Base-by-base conservation (phyloP, 2,113 vertebrate species). In the Paramisgurnus dabryanus region DNA sequence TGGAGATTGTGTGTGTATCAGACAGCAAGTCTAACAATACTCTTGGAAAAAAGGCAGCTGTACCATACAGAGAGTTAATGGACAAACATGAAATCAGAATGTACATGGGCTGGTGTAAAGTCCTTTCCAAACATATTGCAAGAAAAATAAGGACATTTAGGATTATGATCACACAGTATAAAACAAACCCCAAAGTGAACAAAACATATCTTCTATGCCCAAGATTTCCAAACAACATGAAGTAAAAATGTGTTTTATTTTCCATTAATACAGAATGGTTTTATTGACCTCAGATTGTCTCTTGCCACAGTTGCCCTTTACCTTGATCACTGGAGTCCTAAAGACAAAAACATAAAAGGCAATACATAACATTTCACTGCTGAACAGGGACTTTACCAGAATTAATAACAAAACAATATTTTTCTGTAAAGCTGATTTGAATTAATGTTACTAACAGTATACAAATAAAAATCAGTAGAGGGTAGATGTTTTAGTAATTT, bases 31-130 rank as follows among this genome's bases (percentile, higher is more conserved):
- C 87, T 75, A 15, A 74, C 39, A 94, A 77, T 74, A 93, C 87
- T 67, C 90, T 90, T 13, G 89, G 87, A 40, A 90, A 92, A 67
- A 93, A 89, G 2, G 80, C 90, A 76, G 87, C 71, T 3, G 91
- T 91, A 41, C 92, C 92, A 4, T 90, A 92, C 41, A 93, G 71
- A 85, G 92, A 91, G 70, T 91, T 90, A 6, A 93, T 58, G 40
- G 83, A 91, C 0, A 93, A 86, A 39, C 89, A 89, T 7, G 88
- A 77, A 53, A 92, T 87, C 41, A 93, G 90, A 47, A 47, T 47
- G 45, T 47, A 47, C 45, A 47, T 47, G 45, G 45, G 45, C 4
- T 47, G 45, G 45, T 47, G 45, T 9, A 47, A 47, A 2, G 45
- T 47, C 45, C 45, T 47, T 47, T 47, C 45, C 45, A 47, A 9